phyloP scores from a whole-genome alignment of 2,888 invertebrate species.

The Shargacucullia verbasci region DNA sequence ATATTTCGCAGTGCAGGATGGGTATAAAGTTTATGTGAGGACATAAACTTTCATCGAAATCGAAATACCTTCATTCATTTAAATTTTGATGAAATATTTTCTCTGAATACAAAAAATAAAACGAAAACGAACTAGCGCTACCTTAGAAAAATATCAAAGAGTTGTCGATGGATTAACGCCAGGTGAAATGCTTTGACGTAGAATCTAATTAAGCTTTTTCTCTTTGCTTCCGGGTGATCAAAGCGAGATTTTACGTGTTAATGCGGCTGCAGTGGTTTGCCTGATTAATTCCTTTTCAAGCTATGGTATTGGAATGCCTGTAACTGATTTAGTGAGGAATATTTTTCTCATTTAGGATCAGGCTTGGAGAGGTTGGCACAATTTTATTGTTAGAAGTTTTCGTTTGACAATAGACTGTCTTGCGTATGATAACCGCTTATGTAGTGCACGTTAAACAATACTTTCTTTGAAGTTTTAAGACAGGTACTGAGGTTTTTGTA shows the following conservation, averaged over 20 bases:
- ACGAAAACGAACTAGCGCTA: too few species aligned
- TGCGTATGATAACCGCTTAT: too few species aligned
- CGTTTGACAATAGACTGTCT: too few species aligned
- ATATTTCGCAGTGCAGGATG: too few species aligned
- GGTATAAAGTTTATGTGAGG: too few species aligned
- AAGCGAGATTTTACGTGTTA: constrained; percentile 15
- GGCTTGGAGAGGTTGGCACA: too few species aligned
- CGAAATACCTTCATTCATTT: too few species aligned
- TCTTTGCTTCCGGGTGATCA: constrained; percentile 22
- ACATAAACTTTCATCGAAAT: too few species aligned
- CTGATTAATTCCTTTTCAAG: constrained; percentile 27
- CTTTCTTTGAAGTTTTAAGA: too few species aligned
- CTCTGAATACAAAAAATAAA: background rate
- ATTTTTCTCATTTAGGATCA: background rate
- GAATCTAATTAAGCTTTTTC: constrained; percentile 28
- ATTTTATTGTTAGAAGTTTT: too few species aligned
- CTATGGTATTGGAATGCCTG: background rate
- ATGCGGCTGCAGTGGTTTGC: constrained; percentile 5
- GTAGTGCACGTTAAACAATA: too few species aligned
- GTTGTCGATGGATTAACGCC: background rate
- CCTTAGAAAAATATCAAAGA: constrained; percentile 6
- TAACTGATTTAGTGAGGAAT: background rate
- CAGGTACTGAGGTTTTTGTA: too few species aligned
- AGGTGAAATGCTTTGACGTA: constrained; percentile 7
- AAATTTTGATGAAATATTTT: background rate